Evolutionary conservation across 2,113 vertebrate genomes (phyloP).

Genomic region (Cisticola juncidis): DNA sequence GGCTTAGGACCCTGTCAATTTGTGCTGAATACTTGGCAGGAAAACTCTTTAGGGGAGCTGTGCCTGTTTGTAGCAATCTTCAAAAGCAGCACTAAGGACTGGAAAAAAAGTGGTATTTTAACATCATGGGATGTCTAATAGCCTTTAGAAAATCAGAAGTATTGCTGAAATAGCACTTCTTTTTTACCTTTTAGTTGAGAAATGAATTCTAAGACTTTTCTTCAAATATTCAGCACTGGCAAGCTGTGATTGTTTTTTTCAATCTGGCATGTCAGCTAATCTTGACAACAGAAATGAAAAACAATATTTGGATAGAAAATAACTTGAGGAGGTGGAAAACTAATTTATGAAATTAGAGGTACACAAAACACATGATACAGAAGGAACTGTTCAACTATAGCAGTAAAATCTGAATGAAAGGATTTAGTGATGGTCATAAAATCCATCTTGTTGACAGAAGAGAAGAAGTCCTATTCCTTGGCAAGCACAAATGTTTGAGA

Average conservation of each 20-base stretch:
- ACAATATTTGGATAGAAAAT: not conserved
- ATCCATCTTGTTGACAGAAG: not conserved
- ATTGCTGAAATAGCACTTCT: not conserved
- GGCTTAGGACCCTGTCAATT: not conserved
- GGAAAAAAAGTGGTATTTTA: not conserved
- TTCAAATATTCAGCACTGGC: not conserved
- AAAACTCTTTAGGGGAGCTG: not conserved
- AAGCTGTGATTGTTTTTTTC: not conserved
- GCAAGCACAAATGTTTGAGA: not conserved
- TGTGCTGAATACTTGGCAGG: not conserved
- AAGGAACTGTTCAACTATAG: not conserved
- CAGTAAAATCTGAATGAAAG: not conserved
- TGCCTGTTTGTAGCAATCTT: not conserved
- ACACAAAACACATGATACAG: not conserved
- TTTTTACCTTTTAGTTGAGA: conserved; percentile 4
- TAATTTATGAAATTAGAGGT: not conserved
- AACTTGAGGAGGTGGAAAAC: not conserved
- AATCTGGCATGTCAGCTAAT: not conserved
- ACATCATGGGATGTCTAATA: not conserved
- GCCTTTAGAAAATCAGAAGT: not conserved
- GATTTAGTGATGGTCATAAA: not conserved
- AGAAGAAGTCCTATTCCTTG: not conserved
- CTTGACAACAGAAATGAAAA: not conserved
- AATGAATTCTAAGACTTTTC: not conserved
- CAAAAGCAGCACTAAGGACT: not conserved